These are phyloP conservation scores for Aleiodes testaceus DNA, from an alignment of 2,888 invertebrate species.

Conservation along the genomic window DNA sequence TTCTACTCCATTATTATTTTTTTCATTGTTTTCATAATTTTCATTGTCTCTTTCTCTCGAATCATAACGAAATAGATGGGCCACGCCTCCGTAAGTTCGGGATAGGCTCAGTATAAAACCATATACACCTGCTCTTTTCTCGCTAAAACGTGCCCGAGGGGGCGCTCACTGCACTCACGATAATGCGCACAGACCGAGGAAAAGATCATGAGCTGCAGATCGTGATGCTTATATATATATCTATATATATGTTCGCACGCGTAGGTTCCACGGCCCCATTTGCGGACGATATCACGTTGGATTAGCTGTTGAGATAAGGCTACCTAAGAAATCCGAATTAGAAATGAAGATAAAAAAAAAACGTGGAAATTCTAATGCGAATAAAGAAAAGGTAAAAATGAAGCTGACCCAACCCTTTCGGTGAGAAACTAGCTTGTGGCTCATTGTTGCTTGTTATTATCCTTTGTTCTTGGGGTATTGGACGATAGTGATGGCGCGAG, in stretches of 20 bases:
- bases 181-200: slow-evolving; percentile 18
- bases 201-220: slow-evolving; percentile 40
- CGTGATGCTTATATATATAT: slow-evolving; percentile 31
- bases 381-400: background rate
- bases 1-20: background rate
- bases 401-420: slow-evolving; percentile 21
- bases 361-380: slow-evolving; percentile 1
- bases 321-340: background rate
- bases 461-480: slow-evolving; percentile 38
- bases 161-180: slow-evolving; percentile 42
- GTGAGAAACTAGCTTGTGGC: slow-evolving; percentile 23
- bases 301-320: slow-evolving; percentile 30
- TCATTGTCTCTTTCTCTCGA: slow-evolving; percentile 37
- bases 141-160: slow-evolving; percentile 47
- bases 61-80: slow-evolving; percentile 64
- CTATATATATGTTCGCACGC: slow-evolving; percentile 9
- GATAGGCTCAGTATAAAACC: slow-evolving; percentile 45
- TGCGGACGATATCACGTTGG: slow-evolving; percentile 20
- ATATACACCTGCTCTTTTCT: slow-evolving; percentile 63
- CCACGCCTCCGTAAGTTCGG: slow-evolving; percentile 61
- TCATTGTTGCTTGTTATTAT: slow-evolving; percentile 39
- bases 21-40: slow-evolving; percentile 49
- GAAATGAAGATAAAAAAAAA: background rate
- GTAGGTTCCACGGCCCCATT: slow-evolving; percentile 32
- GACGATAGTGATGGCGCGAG: slow-evolving; percentile 44